These are phyloP conservation scores for Drosophila ercepeae DNA, from an alignment of 1,140 invertebrate species.

Conservation along the genomic window DNA sequence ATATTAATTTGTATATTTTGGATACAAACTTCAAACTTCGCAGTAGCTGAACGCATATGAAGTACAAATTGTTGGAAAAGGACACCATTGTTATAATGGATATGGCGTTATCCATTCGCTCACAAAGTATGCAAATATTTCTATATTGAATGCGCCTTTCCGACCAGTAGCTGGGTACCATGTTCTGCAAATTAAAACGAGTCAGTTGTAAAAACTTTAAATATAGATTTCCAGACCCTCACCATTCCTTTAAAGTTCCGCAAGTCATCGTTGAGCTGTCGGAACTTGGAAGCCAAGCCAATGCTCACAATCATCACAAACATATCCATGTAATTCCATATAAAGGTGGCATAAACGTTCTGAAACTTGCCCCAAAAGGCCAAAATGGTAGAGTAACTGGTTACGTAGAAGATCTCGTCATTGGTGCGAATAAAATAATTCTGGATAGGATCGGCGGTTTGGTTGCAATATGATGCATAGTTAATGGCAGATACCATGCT, in stretches of 20 bases:
- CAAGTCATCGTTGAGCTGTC: slow-evolving; percentile 75
- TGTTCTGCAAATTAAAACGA: slow-evolving; percentile 59
- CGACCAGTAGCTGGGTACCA: slow-evolving; percentile 68
- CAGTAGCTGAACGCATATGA: slow-evolving; percentile 79
- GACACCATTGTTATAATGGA: slow-evolving; percentile 80
- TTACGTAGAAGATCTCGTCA: slow-evolving; percentile 67
- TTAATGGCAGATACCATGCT: slow-evolving; percentile 70
- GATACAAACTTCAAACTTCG: slow-evolving; percentile 70
- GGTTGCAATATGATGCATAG: slow-evolving; percentile 61
- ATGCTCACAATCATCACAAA: slow-evolving; percentile 83
- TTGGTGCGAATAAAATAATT: slow-evolving; percentile 70
- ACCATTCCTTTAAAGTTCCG: slow-evolving; percentile 78
- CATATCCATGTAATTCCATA: slow-evolving; percentile 82
- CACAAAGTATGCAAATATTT: slow-evolving; percentile 74
- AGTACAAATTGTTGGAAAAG: slow-evolving; percentile 82
- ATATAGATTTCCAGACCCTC: slow-evolving; percentile 60
- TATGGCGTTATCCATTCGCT: slow-evolving; percentile 74
- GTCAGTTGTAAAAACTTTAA: not conserved
- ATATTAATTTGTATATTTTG: not conserved
- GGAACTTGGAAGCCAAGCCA: slow-evolving; percentile 66
- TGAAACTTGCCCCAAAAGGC: slow-evolving; percentile 69
- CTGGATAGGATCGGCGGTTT: slow-evolving; percentile 65
- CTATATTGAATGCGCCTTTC: slow-evolving; percentile 76
- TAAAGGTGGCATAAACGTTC: slow-evolving; percentile 72
- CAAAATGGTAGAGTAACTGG: slow-evolving; percentile 53